These are phyloP conservation scores for Drosophila crucigera DNA, from an alignment of 2,888 invertebrate species.

Conservation along the genomic window DNA sequence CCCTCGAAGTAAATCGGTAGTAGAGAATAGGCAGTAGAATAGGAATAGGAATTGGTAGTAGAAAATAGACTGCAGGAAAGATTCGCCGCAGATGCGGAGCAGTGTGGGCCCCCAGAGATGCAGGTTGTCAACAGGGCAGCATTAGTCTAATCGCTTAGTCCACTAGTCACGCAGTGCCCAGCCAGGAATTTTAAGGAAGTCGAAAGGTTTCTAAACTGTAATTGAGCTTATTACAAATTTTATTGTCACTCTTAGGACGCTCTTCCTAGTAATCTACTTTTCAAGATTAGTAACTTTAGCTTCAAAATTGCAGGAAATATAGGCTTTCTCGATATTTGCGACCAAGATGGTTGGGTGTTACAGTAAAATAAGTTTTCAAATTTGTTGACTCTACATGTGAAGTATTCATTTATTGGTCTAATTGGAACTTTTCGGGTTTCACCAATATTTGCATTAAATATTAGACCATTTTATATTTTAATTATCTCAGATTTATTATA, in stretches of 20 bases:
- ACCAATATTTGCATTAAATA: background rate
- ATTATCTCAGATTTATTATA: background rate
- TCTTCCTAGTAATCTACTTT: background rate
- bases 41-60: background rate
- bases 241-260: background rate
- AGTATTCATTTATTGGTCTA: background rate
- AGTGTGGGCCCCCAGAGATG: background rate
- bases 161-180: background rate
- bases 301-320: background rate
- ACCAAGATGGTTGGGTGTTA: background rate
- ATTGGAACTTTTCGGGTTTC: background rate
- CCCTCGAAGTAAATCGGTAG: fast-evolving
- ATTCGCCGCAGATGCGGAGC: background rate
- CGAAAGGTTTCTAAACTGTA: background rate
- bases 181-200: background rate
- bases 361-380: background rate
- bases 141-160: background rate
- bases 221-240: background rate
- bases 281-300: background rate
- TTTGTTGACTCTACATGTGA: background rate
- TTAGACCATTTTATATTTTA: background rate
- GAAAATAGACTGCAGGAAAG: background rate
- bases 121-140: background rate
- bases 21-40: background rate
- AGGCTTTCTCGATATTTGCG: background rate